Base-by-base conservation (phyloP, 2,888 invertebrate genomes). In the Sesia bembeciformis region DNA sequence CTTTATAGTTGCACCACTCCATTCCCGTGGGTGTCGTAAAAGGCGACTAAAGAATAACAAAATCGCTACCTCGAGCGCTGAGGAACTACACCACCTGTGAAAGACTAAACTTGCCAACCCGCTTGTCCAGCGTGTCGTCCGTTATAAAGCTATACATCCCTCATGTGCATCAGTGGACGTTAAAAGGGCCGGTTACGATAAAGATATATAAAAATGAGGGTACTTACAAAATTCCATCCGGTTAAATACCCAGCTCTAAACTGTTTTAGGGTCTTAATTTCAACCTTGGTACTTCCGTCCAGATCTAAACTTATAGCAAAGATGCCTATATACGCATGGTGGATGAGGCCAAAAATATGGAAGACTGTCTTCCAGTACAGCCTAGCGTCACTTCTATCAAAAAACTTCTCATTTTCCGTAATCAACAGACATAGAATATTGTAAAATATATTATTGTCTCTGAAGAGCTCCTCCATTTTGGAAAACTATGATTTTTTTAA, bases 171-270 rank as follows among this genome's bases (percentile, higher is more conserved):
- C 23, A 23, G 23, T 23, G 23, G 23, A 2, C 23, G 23, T 1
- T 23, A 23, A 23, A 23, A 23, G 23, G 23, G 23, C 23, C 23
- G 23, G 23, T 23, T 23, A 23, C 23, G 2, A 23, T 23, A 23
- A 23, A 23, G 23, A 23, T 23, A 23, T 23, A 23, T 23, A 23
- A 23, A 23, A 23, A 23, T 23, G n/a, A n/a, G 7, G 54, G 51
- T 72, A 86, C 86, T 87, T 52, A 87, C 86, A 61, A 85, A 81
- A 68, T 80, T 85, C 86, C 86, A 87, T 5, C 85, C 85, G 8
- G 85, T 87, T 0, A 86, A 55, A 46, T 75, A 82, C 3, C 67
- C 83, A 5, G 60, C 54, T 2, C 72, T 62, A 50, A 57, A 84
- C 3, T 63, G 72, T 4, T 75, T 72, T 3, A 86, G 43, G n/a